phyloP scores from a whole-genome alignment of 1,140 invertebrate species.

The Hycleus cichorii region DNA sequence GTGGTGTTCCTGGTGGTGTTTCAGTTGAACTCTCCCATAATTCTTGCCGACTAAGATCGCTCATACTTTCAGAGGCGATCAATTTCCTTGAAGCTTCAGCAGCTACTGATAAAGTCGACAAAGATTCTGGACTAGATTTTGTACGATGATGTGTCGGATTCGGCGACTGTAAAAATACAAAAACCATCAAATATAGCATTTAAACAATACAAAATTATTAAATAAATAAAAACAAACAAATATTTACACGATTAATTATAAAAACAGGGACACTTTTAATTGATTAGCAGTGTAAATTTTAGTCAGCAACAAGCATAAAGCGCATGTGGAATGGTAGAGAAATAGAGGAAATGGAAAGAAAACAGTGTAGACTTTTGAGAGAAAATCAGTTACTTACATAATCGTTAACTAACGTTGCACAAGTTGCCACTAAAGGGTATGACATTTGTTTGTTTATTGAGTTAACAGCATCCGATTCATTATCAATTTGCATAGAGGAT shows the following conservation, averaged over 20 bases:
- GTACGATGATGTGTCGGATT: constrained; percentile 56
- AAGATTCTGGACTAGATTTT: constrained; percentile 62
- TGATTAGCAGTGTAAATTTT: not conserved
- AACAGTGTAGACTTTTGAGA: no score
- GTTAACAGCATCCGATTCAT: constrained; percentile 47
- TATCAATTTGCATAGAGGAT: constrained; percentile 29
- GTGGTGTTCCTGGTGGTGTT: constrained; percentile 78
- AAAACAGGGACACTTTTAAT: not conserved
- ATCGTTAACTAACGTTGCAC: constrained; percentile 42
- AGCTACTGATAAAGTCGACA: constrained; percentile 43
- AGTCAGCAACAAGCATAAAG: not conserved
- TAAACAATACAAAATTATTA: not conserved
- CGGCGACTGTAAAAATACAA: constrained; percentile 24
- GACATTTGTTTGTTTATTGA: constrained; percentile 52
- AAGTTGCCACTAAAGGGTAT: constrained; percentile 46
- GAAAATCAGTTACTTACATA: constrained; percentile 40
- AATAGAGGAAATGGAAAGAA: no score
- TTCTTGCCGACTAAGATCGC: constrained; percentile 46
- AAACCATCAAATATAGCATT: not conserved
- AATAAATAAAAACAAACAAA: not conserved
- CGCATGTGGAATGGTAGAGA: no score
- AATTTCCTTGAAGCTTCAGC: constrained; percentile 45
- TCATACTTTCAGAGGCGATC: constrained; percentile 56
- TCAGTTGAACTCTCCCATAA: constrained; percentile 27
- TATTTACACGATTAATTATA: not conserved